These are phyloP conservation scores for Tetranychus piercei DNA, from an alignment of 2,888 invertebrate species.

Conservation along the genomic window DNA sequence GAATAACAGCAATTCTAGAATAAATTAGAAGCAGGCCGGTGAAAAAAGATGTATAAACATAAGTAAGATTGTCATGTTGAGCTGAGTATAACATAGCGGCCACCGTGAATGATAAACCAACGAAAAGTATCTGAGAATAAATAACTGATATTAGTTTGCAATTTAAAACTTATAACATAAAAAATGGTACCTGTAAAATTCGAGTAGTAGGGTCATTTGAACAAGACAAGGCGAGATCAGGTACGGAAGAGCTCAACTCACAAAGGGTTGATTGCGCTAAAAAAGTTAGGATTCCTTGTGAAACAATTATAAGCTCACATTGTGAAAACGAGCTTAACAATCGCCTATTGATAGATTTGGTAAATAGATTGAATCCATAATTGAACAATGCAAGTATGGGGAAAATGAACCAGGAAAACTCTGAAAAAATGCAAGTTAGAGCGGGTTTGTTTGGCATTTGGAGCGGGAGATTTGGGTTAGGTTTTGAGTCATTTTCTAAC, in stretches of 20 bases:
- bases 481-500: too few species aligned
- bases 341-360: not conserved
- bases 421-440: not conserved
- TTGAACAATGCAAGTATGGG: not conserved
- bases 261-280: not conserved
- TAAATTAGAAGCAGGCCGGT: not conserved
- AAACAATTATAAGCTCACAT: not conserved
- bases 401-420: not conserved
- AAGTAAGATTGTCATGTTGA: not conserved
- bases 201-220: not conserved
- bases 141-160: not conserved
- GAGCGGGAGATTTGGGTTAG: too few species aligned
- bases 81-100: not conserved
- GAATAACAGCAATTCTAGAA: not conserved
- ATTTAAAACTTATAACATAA: not conserved
- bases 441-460: too few species aligned
- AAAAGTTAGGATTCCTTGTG: not conserved
- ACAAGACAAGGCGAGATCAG: not conserved
- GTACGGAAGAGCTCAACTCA: not conserved
- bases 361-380: not conserved
- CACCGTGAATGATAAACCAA: not conserved
- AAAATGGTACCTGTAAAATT: not conserved
- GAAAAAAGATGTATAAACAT: not conserved
- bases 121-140: not conserved
- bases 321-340: not conserved